phyloP scores from a whole-genome alignment of 2,113 vertebrate genomes.

The Archilochus colubris region DNA sequence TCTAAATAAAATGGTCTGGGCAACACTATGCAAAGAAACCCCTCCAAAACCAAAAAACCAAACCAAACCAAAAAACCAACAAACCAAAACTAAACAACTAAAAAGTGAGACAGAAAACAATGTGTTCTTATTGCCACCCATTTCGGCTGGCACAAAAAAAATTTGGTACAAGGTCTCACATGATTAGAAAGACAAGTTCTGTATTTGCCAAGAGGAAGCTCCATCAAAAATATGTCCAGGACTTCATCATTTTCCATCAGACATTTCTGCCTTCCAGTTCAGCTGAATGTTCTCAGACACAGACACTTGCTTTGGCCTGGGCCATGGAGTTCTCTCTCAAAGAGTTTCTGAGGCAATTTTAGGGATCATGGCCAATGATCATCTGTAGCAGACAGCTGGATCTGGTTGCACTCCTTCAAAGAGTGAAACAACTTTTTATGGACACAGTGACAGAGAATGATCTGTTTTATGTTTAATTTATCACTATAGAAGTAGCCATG shows the following conservation, averaged over 20 bases:
- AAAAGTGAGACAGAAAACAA: background rate
- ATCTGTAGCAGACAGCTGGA: background rate
- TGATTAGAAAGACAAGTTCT: background rate
- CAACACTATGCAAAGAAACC: background rate
- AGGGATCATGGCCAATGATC: accelerated
- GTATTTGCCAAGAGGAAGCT: background rate
- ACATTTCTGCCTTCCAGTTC: background rate
- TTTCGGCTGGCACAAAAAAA: background rate
- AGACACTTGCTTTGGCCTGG: background rate
- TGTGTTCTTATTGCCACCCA: background rate
- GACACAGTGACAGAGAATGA: background rate
- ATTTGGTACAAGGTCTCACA: background rate
- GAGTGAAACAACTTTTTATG: background rate
- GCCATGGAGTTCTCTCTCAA: background rate
- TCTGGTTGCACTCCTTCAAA: background rate
- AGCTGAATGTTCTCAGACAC: background rate
- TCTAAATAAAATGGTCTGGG: background rate
- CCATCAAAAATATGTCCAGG: accelerated
- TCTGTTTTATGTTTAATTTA: background rate
- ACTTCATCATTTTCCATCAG: background rate
- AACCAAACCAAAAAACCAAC: no score
- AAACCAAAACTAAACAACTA: no score
- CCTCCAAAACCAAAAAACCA: no score
- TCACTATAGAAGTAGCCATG: background rate
- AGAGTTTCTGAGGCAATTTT: background rate